Base-by-base conservation (phyloP, 2,113 vertebrate species). In the Corythoichthys intestinalis region DNA sequence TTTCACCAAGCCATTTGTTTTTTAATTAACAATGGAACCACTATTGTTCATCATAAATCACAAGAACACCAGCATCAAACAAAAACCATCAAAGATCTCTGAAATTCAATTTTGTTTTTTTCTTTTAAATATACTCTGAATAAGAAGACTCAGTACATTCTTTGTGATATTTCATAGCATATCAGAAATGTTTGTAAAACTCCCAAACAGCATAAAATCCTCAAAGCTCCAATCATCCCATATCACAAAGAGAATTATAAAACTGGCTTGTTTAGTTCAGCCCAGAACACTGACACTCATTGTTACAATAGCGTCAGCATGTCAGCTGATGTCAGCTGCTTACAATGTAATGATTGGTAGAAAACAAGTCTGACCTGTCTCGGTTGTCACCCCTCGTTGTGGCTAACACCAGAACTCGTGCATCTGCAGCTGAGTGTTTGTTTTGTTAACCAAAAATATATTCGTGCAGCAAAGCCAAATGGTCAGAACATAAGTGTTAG, bases 321-420 rank as follows among this genome's bases (percentile, higher is more conserved):
- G 38, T 67, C 80, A 71, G 71, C 71, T 80, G 80, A 65, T 68
- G 72, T 71, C 65, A 54, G 65, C 71, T 47, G 65, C 38, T 11
- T 10, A 52, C 2, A 60, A 38, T 58, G 53, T 14, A 0, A 8
- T 65, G 65, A 60, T 68, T 53, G 17, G n/a, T 5, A 9, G 48
- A 38, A 61, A 81, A 79, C 74, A 57, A 58, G 78, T 74, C 73
- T 15, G 68, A 73, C 78, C 56, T 54, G 71, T 68, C 46, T 58
- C 47, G 0, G 12, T 7, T 34, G 53, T 61, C 66, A 52, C 6
- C 14, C 9, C 0, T 17, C 39, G 9, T 2, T 47, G 62, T 49
- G 1, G 20, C 28, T 48, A 9, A 7, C 1, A 20, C 20, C 34
- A 4, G 13, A 63, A 3, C 66, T 59, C 48, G 48, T 61, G 38